Conservation (phyloP, 1,140 invertebrate genomes). For the Lasaia peninsularis region DNA sequence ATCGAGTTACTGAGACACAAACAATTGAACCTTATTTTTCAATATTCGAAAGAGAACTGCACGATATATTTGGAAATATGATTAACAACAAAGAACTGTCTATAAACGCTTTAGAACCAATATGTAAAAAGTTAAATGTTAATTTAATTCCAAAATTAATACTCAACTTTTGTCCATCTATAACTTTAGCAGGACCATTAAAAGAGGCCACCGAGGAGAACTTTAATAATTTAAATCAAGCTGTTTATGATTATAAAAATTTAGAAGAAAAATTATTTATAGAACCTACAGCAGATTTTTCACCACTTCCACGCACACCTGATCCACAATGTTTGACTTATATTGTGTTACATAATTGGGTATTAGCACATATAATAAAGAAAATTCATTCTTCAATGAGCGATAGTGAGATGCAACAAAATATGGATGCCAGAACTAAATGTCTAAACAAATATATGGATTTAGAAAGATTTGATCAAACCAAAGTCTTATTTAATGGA, state of each 20-base stretch:
- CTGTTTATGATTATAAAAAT: slow-evolving; percentile 64
- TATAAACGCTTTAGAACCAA: slow-evolving; percentile 62
- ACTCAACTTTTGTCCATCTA: slow-evolving; percentile 70
- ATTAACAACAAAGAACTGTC: slow-evolving; percentile 67
- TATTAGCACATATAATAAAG: slow-evolving; percentile 70
- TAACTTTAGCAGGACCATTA: slow-evolving; percentile 46
- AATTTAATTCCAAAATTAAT: slow-evolving; percentile 72
- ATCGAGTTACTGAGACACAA: slow-evolving; percentile 26
- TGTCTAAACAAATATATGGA: slow-evolving; percentile 71
- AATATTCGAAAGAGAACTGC: slow-evolving; percentile 58
- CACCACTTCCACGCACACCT: slow-evolving; percentile 51
- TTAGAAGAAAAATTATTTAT: slow-evolving; percentile 61
- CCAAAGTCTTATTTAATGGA: slow-evolving; percentile 59
- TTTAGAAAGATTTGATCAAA: slow-evolving; percentile 59
- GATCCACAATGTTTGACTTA: slow-evolving; percentile 66
- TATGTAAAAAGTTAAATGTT: slow-evolving; percentile 71
- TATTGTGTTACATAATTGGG: slow-evolving; percentile 71
- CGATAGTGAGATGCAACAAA: slow-evolving; percentile 62
- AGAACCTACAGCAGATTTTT: slow-evolving; percentile 51
- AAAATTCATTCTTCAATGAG: slow-evolving; percentile 66
- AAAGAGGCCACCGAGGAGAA: slow-evolving; percentile 54
- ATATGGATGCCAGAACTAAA: slow-evolving; percentile 65
- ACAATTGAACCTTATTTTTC: slow-evolving; percentile 52
- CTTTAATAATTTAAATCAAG: slow-evolving; percentile 62
- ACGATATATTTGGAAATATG: slow-evolving; percentile 70